These are phyloP conservation scores for Drosophila crucigera DNA, from an alignment of 2,888 invertebrate species.

Conservation along the genomic window DNA sequence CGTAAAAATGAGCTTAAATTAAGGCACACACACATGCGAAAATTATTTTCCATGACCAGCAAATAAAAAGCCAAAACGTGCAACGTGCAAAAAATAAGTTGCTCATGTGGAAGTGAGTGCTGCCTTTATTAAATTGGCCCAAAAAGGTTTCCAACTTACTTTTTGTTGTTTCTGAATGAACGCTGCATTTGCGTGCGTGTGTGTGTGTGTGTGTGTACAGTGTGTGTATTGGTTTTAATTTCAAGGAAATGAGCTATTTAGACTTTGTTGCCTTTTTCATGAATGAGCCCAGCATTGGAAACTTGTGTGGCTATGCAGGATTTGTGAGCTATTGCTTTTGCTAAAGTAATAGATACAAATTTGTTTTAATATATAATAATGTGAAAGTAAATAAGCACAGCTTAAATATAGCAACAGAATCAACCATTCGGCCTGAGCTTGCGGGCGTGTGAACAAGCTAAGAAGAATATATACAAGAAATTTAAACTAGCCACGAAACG, in stretches of 20 bases:
- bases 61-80: conserved; percentile 79
- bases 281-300: conserved; percentile 58
- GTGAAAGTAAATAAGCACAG: conserved; percentile 53
- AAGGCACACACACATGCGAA: conserved; percentile 73
- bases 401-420: conserved; percentile 1
- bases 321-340: conserved; percentile 7
- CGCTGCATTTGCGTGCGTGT: conserved; percentile 14
- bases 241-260: conserved; percentile 79
- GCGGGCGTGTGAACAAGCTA: conserved; percentile 57
- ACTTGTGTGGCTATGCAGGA: conserved; percentile 39
- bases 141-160: conserved; percentile 49
- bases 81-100: conserved; percentile 24
- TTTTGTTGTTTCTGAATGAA: conserved; percentile 59
- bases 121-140: conserved; percentile 66
- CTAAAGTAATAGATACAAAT: background rate
- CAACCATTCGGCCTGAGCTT: conserved; percentile 25
- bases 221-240: conserved; percentile 47
- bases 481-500: conserved; percentile 44
- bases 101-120: conserved; percentile 58
- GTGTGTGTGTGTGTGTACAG: conserved; percentile 10
- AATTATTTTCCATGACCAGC: conserved; percentile 75
- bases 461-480: conserved; percentile 17
- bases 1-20: conserved; percentile 81
- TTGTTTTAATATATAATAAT: conserved; percentile 20
- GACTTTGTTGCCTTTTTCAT: conserved; percentile 30